phyloP scores from a whole-genome alignment of 1,140 invertebrate genomes.

The Scaptodrosophila lebanonensis region DNA sequence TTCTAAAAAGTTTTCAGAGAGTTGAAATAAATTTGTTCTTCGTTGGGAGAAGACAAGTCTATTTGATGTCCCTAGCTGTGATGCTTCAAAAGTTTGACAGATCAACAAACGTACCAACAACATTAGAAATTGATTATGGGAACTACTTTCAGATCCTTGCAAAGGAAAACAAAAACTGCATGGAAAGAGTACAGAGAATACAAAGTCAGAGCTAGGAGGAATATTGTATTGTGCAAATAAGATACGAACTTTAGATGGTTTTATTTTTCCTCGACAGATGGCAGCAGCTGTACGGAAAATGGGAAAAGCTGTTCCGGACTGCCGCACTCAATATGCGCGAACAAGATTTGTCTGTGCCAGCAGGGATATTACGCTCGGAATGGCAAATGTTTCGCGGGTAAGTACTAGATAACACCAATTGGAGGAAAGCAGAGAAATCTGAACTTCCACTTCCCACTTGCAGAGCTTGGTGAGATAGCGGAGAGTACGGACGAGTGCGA shows the following conservation, averaged over 20 bases:
- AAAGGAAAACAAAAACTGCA: too few species aligned
- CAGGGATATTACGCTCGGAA: constrained; percentile 67
- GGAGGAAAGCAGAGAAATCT: not conserved
- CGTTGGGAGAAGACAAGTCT: too few species aligned
- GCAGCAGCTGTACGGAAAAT: constrained; percentile 62
- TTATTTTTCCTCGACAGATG: constrained; percentile 33
- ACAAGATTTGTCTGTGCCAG: constrained; percentile 58
- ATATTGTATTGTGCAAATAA: too few species aligned
- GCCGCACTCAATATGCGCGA: constrained; percentile 63
- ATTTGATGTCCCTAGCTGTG: too few species aligned
- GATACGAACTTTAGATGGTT: not conserved
- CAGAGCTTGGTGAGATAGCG: constrained; percentile 76
- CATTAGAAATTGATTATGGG: too few species aligned
- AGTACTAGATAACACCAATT: not conserved
- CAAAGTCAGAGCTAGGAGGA: too few species aligned
- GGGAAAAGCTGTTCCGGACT: constrained; percentile 61
- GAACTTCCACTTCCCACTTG: not conserved
- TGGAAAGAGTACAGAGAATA: too few species aligned
- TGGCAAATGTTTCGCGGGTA: constrained; percentile 72
- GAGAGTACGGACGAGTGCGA: constrained; percentile 73
- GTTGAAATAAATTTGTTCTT: too few species aligned
- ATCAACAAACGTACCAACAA: too few species aligned
- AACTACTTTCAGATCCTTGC: too few species aligned
- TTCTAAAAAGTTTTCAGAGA: too few species aligned
- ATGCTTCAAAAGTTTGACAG: too few species aligned